phyloP scores from a whole-genome alignment of 2,888 invertebrate species.

The Fragum fragum region DNA sequence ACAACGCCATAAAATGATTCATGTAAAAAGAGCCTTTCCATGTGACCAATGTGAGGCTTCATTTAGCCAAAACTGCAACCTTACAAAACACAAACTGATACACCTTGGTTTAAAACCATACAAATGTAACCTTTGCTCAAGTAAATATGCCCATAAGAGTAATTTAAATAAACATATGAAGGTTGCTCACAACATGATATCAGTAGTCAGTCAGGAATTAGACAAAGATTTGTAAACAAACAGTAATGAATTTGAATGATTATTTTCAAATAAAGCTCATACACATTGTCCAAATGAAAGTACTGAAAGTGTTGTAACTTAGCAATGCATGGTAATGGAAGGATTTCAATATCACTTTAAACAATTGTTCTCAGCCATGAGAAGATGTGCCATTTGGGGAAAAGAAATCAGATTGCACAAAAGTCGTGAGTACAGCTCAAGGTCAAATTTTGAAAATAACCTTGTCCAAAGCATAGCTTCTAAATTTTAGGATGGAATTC shows the following conservation, averaged over 20 bases:
- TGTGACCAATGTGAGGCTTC: constrained; percentile 14
- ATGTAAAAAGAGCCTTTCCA: not conserved
- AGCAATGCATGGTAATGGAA: too few relatives aligned
- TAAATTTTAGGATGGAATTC: too few relatives aligned
- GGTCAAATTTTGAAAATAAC: too few relatives aligned
- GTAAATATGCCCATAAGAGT: not conserved
- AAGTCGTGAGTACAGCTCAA: too few relatives aligned
- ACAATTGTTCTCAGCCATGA: too few relatives aligned
- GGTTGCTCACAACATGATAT: not conserved
- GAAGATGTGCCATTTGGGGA: too few relatives aligned
- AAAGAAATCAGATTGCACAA: too few relatives aligned
- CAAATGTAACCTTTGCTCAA: not conserved
- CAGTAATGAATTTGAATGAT: not conserved
- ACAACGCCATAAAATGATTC: not conserved
- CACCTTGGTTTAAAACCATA: not conserved
- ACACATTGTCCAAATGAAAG: not conserved
- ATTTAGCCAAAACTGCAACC: constrained; percentile 4
- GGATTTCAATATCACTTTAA: too few relatives aligned
- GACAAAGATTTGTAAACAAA: not conserved
- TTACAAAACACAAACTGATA: constrained; percentile 20
- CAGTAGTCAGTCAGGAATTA: not conserved
- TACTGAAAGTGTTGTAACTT: too few relatives aligned
- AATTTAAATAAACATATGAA: constrained; percentile 24
- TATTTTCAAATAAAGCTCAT: not conserved
- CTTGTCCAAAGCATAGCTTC: too few relatives aligned